Evolutionary conservation across 1,140 invertebrate genomes (phyloP).

Genomic region (Caenorhabditis latens): DNA sequence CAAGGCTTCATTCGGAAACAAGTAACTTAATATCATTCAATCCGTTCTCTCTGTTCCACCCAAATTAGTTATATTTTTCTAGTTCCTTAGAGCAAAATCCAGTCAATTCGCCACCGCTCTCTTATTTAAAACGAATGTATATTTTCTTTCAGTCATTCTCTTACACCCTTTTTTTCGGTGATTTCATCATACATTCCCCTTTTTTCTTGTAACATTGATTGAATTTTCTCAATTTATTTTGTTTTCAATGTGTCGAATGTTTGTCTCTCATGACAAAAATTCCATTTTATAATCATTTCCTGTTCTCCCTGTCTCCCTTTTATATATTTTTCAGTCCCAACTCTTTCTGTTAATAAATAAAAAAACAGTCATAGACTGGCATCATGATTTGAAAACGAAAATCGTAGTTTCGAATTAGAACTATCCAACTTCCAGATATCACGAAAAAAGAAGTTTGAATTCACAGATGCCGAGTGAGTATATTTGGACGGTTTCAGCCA

Average conservation of each 20-base stretch:
- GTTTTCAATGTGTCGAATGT: conserved; percentile 12
- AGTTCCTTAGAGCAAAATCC: conserved; percentile 38
- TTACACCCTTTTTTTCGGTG: conserved; percentile 46
- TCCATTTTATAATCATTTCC: neutral
- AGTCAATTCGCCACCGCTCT: neutral
- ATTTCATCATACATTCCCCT: conserved; percentile 52
- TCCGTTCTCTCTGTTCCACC: conserved; percentile 32
- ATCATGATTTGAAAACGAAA: neutral
- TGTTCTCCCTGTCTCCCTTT: neutral
- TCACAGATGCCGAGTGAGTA: conserved; percentile 22
- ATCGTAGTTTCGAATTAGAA: conserved; percentile 16
- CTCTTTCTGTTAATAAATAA: conserved; percentile 24
- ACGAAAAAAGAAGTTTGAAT: neutral
- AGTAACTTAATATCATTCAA: conserved; percentile 26
- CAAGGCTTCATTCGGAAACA: conserved; percentile 62
- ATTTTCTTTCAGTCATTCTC: conserved; percentile 43
- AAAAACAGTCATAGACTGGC: neutral
- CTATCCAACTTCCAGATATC: neutral
- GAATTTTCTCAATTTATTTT: conserved; percentile 38
- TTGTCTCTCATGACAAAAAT: conserved; percentile 43
- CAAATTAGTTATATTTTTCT: conserved; percentile 57
- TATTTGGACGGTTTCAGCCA: conserved; percentile 21
- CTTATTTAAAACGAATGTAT: conserved; percentile 56
- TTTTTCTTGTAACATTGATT: conserved; percentile 53
- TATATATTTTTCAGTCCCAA: neutral